Conservation (phyloP, 2,888 invertebrate species). For the Coelopa pilipes region DNA sequence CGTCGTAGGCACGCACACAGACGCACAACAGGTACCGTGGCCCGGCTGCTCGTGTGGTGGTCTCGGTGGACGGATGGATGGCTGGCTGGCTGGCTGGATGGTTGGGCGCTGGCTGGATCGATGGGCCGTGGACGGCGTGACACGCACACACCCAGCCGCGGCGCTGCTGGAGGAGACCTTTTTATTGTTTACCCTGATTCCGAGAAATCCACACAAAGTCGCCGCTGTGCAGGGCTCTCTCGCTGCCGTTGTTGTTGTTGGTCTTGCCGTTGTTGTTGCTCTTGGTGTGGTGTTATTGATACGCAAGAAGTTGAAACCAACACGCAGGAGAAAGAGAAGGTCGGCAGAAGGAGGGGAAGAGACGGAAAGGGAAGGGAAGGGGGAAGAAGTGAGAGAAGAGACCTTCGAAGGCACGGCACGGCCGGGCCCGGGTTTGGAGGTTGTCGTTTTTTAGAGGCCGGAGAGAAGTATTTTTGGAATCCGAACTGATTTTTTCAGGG, state of each 20-base stretch:
- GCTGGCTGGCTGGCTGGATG: too few species aligned
- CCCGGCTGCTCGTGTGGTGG: background rate
- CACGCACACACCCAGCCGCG: conserved; percentile 32
- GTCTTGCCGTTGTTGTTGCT: conserved; percentile 29
- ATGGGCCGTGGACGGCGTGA: conserved; percentile 24
- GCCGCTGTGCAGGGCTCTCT: conserved; percentile 45
- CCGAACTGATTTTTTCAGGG: background rate
- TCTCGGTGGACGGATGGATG: background rate
- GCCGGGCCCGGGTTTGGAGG: background rate
- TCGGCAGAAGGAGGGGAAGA: too few species aligned
- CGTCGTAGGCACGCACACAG: background rate
- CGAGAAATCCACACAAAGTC: conserved; percentile 60
- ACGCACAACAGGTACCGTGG: background rate
- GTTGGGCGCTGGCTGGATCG: background rate
- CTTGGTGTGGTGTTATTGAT: conserved; percentile 22
- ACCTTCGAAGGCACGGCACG: background rate
- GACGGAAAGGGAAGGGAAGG: background rate
- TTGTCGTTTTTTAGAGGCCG: background rate
- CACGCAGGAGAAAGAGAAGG: conserved; percentile 10
- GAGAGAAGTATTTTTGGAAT: conserved; percentile 11
- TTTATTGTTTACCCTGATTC: conserved; percentile 51
- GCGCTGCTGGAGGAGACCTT: conserved; percentile 14
- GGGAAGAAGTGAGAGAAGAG: background rate
- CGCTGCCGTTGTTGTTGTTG: conserved; percentile 23
- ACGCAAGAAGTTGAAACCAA: conserved; percentile 5